Evolutionary conservation across 2,888 invertebrate genomes (phyloP).

Genomic region (Desoria tigrina): DNA sequence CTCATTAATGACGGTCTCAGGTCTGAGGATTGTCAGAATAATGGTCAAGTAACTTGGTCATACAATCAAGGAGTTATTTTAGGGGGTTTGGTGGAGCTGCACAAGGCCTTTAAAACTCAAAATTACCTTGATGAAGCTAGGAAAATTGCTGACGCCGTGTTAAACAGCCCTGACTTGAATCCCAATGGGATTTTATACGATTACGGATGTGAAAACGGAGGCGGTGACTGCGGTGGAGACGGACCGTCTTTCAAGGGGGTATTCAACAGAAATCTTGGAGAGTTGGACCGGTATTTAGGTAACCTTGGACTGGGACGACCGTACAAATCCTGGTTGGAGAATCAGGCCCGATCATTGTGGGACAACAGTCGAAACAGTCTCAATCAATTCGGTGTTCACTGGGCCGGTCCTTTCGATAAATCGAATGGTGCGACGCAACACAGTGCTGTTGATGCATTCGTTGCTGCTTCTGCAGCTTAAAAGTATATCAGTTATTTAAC

Average conservation of each 20-base stretch:
- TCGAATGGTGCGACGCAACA: slow-evolving; percentile 45
- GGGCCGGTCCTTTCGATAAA: slow-evolving; percentile 46
- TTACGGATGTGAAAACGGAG: slow-evolving; percentile 41
- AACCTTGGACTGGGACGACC: slow-evolving; percentile 25
- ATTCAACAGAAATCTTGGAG: slow-evolving; percentile 49
- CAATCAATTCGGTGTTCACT: slow-evolving; percentile 50
- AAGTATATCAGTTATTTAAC: too few relatives aligned
- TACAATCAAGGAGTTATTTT: slow-evolving; percentile 51
- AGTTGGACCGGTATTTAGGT: slow-evolving; percentile 40
- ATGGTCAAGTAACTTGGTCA: slow-evolving; percentile 43
- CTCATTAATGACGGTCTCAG: slow-evolving; percentile 49
- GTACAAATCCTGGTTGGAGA: slow-evolving; percentile 40
- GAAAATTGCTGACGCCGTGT: slow-evolving; percentile 48
- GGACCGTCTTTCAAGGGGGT: slow-evolving; percentile 47
- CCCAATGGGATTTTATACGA: slow-evolving; percentile 45
- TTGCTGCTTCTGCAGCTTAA: slow-evolving; percentile 21
- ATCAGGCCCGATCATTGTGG: slow-evolving; percentile 37
- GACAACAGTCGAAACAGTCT: slow-evolving; percentile 42
- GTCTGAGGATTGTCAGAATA: slow-evolving; percentile 42
- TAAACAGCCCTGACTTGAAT: slow-evolving; percentile 35
- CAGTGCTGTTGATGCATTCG: slow-evolving; percentile 47
- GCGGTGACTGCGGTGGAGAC: slow-evolving; percentile 44
- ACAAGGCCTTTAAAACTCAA: slow-evolving; percentile 30
- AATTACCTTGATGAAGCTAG: slow-evolving; percentile 40
- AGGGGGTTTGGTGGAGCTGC: slow-evolving; percentile 45